Evolutionary conservation across 2,888 invertebrate genomes (phyloP).

Genomic region (Gastrophysa polygoni): DNA sequence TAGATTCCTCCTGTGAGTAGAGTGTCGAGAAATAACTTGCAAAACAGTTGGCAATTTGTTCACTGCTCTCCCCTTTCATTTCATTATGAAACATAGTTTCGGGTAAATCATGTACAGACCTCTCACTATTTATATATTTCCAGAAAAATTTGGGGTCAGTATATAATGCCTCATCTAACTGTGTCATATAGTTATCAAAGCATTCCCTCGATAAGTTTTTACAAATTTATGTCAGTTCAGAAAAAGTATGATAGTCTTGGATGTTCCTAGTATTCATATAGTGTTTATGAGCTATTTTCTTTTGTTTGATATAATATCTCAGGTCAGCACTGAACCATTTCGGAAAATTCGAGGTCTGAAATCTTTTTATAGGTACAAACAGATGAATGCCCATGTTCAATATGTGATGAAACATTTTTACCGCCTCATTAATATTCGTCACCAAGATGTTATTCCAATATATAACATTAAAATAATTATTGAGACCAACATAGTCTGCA

Average conservation of each 20-base stretch:
- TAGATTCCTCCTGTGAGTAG: not conserved
- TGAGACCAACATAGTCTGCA: conserved; percentile 1
- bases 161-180: not conserved
- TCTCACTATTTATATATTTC: no score
- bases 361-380: conserved; percentile 1
- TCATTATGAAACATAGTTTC: not conserved
- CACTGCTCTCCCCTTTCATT: not conserved
- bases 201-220: not conserved
- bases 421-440: not conserved
- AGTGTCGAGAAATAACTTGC: not conserved
- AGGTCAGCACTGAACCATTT: not conserved
- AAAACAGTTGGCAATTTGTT: not conserved
- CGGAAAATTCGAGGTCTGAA: not conserved
- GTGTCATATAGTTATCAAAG: not conserved
- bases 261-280: no score
- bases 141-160: not conserved
- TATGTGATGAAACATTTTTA: conserved; percentile 4
- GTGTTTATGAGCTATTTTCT: conserved; percentile 11
- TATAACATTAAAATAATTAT: conserved; percentile 6
- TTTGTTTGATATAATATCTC: conserved; percentile 5
- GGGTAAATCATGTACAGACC: not conserved
- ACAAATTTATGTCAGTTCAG: not conserved
- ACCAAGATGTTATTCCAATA: not conserved
- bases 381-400: not conserved
- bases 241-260: no score